Percentiles rank a stretch among this genome's conserved stretches.
These are phyloP conservation scores for Dinothrombium tinctorium DNA, from an alignment of 1,140 invertebrate species.

Conservation along the genomic window DNA sequence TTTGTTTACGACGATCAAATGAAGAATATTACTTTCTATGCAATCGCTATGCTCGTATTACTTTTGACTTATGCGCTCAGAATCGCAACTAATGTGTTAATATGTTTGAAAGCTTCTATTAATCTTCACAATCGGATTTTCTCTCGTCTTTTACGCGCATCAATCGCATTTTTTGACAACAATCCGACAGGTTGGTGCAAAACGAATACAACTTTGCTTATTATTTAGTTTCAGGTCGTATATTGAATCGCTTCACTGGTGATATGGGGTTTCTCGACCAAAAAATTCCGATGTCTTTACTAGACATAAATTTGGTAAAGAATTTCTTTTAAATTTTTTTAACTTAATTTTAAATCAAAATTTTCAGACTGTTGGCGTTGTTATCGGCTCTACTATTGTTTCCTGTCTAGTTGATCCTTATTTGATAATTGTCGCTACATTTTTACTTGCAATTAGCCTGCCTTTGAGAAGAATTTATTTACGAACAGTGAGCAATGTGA, in stretches of 20 bases:
- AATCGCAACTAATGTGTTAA: conserved; percentile 42
- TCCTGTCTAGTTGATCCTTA: too few species aligned
- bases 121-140: conserved; percentile 63
- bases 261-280: not conserved
- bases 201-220: not conserved
- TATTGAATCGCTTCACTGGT: not conserved
- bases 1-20: not conserved
- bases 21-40: not conserved
- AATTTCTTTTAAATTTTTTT: not conserved
- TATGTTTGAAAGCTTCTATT: conserved; percentile 49
- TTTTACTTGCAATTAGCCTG: too few species aligned
- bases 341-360: conserved; percentile 10
- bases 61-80: conserved; percentile 20
- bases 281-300: not conserved
- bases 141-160: conserved; percentile 42
- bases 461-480: too few species aligned
- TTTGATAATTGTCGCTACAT: too few species aligned
- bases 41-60: not conserved
- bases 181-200: conserved; percentile 35
- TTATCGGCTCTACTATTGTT: too few species aligned
- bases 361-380: not conserved
- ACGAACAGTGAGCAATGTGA: too few species aligned
- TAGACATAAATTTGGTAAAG: not conserved
- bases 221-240: not conserved
- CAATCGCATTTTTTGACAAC: conserved; percentile 65